Evolutionary conservation across 2,888 invertebrate species (phyloP), one percentile per base, ranked within the genome.

Genomic region (Caenorhabditis afra): DNA sequence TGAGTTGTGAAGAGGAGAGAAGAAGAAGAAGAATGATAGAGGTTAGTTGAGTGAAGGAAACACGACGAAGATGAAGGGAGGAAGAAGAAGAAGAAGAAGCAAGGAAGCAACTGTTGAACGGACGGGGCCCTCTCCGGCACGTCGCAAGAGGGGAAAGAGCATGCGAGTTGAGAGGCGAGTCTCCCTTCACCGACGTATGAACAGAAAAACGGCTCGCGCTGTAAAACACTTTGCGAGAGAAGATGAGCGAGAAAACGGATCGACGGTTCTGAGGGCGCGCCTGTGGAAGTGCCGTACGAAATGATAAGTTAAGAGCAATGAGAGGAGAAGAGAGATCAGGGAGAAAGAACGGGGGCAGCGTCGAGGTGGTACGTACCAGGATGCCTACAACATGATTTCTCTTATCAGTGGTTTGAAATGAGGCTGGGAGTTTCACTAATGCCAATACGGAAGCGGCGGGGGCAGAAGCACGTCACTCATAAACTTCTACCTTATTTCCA

Each of bases 201-300:
- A 73, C 73, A 73, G 73, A 73, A 73, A 73, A 73, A 73, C 64
- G 64, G 52, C 73, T 73, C 35, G 23, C 53, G 73, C 73, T 73
- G 73, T 73, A 73, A 73, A 73, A 73, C 64, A 73, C 73, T 73
- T 73, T 73, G 73, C 57, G 45, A 73, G 55, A 64, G 41, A n/a
- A 39, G 45, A 65, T 14, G 41, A 58, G 57, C 0, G 58, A 20
- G 35, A 37, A 18, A 39, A 16, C 35, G 55, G 49, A 49, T 71
- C 55, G 71, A 71, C 71, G 71, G 62, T 64, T 57, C 71, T 70
- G 49, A 45, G 37, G 58, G 37, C 16, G 47, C 29, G 23, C 10
- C 23, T 47, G 44, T 45, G n/a, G 47, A 44, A 35, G 41, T 39
- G 18, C 39, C 50, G 37, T 41, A 59, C 58, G 59, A 59, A 70